Base-by-base conservation (phyloP, 2,797 vertebrate genomes). In the Muraenolepis orangiensis region DNA sequence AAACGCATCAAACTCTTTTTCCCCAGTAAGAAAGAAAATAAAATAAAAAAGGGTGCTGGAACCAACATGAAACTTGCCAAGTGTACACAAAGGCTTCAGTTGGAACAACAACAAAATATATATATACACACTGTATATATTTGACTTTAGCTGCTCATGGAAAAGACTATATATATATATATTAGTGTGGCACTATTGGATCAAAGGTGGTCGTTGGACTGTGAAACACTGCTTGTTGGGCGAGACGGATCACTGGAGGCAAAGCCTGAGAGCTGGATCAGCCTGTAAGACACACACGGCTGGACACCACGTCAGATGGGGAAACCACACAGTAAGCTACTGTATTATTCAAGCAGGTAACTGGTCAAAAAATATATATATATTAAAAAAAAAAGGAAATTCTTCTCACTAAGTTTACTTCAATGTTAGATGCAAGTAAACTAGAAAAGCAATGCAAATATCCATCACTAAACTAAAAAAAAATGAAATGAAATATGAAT, bases 201-300 rank as follows among this genome's bases (percentile, higher is more conserved):
- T 40, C 82, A 86, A 69, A 81, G 61, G 72, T 36, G 75, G 81
- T 38, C 71, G 85, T 74, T 87, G 85, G 81, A 79, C 76, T 91
- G 74, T 85, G 90, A 74, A 30, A 67, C 46, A 89, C 72, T 87
- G 88, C 83, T 85, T 90, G 77, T 70, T 80, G 85, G 85, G 80
- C 70, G 86, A 89, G 85, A 92, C 86, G 81, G 89, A 86, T 93
- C 90, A 91, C 80, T 84, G 86, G 89, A 86, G 89, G 82, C 85
- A 91, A 89, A 91, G 87, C 80, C 87, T 86, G 82, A 89, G 90
- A 87, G 87, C 90, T 82, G 92, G 92, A 91, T 87, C 89, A 91
- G 90, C 92, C 93, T 94, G 93, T 73, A 93, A 93, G 76, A 94
- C 89, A 92, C 86, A 94, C 76, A 94, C 86, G 91, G 91, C 93